Base-by-base conservation (phyloP, 2,797 vertebrate genomes). In the Chromis chromis region DNA sequence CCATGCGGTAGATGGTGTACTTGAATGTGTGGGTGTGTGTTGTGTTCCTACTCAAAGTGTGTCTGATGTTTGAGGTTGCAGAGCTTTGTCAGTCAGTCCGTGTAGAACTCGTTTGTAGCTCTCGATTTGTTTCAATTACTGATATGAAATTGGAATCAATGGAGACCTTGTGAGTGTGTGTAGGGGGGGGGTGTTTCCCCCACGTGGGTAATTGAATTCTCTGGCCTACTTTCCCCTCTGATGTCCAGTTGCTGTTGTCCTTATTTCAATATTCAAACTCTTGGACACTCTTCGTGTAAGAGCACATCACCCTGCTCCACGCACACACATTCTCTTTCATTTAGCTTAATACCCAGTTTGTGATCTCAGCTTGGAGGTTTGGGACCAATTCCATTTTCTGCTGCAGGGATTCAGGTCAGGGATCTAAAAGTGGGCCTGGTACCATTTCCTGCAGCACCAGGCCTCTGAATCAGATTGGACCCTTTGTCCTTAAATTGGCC, bases 201-300 rank as follows among this genome's bases (percentile, higher is more conserved):
- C 74, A 69, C 42, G 11, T 76, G 58, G 28, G 58, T 84, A 76
- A 87, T 86, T 85, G 17, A 74, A 81, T 88, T 83, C 28, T 0
- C 25, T 83, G 83, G 36, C 81, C 76, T 77, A 61, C 63, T 83
- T 90, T 81, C 76, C 55, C 19, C 53, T 65, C 27, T 65, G 59
- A 79, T 85, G 65, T 77, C 76, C 70, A 3, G 49, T 79, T 76
- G 46, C 16, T 49, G 68, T 56, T 70, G 55, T 84, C 60, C 73
- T 83, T 74, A 85, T 89, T 89, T 91, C 22, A 86, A 82, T 83
- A 89, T 89, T 88, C 72, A 87, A 87, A 90, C 48, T 62, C 24
- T 49, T 58, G 10, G 39, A 31, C 61, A 50, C 60, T 40, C 44
- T 24, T 77, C 31, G 36, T 42, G 44, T 58, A 64, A 44, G 2